phyloP scores from a whole-genome alignment of 2,113 vertebrate genomes.

The Calidris pugnax region DNA sequence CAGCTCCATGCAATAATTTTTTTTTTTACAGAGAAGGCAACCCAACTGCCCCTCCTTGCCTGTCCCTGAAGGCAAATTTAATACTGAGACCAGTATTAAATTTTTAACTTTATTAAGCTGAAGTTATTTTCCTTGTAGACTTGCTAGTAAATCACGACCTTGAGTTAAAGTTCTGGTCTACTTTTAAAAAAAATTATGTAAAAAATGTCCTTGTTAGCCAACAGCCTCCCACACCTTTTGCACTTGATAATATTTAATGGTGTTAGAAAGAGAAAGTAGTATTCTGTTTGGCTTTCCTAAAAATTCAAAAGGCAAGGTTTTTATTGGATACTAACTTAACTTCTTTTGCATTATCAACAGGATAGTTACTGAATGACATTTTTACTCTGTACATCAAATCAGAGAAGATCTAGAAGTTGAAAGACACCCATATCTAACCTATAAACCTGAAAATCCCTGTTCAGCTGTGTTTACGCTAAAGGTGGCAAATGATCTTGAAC shows the following conservation, averaged over 20 bases:
- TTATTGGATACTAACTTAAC: no score
- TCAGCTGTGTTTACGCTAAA: no score
- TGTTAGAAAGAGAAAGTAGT: neutral
- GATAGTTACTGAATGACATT: no score
- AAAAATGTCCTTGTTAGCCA: neutral
- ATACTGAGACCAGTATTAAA: no score
- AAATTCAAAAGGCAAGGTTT: no score
- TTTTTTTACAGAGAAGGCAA: neutral
- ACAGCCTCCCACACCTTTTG: neutral
- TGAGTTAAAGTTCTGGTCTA: neutral
- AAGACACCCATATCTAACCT: no score
- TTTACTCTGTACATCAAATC: no score
- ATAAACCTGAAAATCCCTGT: no score
- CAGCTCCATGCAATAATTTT: rapidly evolving
- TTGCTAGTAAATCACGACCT: neutral
- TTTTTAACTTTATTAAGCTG: neutral
- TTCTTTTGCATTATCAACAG: no score
- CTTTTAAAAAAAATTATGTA: neutral
- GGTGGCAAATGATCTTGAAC: no score
- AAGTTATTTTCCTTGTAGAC: neutral
- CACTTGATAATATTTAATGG: neutral
- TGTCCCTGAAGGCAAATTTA: neutral
- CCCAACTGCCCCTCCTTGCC: rapidly evolving
- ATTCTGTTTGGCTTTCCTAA: neutral
- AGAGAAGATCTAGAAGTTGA: no score